Percentiles rank a stretch among this genome's conserved stretches.
Conservation (phyloP, 2,888 invertebrate genomes). For the Disparrhopalites patrizii region DNA sequence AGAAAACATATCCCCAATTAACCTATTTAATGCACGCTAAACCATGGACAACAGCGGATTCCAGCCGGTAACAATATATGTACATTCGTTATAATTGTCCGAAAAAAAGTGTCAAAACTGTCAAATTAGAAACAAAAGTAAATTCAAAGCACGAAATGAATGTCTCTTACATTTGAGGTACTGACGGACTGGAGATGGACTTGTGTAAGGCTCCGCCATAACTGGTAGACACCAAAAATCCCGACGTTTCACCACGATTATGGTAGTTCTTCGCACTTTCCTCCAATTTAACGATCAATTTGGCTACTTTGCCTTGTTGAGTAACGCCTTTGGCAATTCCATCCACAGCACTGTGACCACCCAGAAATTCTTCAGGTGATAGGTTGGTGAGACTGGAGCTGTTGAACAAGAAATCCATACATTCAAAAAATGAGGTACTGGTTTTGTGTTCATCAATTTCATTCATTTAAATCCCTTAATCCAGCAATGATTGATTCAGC, state of each 20-base stretch:
- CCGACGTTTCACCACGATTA: neutral
- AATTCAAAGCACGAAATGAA: too few species aligned
- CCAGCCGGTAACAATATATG: too few species aligned
- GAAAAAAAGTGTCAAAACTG: too few species aligned
- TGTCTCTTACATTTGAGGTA: constrained; percentile 29
- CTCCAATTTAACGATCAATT: constrained; percentile 39
- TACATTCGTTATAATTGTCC: too few species aligned
- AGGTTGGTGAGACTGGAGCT: constrained; percentile 48
- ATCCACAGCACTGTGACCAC: constrained; percentile 30
- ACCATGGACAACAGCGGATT: too few species aligned
- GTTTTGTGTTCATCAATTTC: neutral
- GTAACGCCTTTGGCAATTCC: constrained; percentile 33
- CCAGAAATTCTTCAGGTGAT: constrained; percentile 41
- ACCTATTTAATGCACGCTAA: too few species aligned
- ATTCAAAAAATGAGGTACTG: neutral
- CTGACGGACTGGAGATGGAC: constrained; percentile 47
- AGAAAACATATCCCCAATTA: too few species aligned
- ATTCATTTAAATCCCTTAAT: neutral
- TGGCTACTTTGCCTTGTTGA: constrained; percentile 33
- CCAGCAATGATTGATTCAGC: too few species aligned
- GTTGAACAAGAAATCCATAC: constrained; percentile 1
- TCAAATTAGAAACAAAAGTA: too few species aligned
- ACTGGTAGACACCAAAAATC: too few species aligned
- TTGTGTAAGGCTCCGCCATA: constrained; percentile 47
- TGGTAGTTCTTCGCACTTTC: constrained; percentile 27